A percentile compares a stretch with the other conserved stretches of the same genome.
These are phyloP conservation scores for Spodoptera frugiperda DNA, from an alignment of 1,140 invertebrate species.

Conservation along the genomic window DNA sequence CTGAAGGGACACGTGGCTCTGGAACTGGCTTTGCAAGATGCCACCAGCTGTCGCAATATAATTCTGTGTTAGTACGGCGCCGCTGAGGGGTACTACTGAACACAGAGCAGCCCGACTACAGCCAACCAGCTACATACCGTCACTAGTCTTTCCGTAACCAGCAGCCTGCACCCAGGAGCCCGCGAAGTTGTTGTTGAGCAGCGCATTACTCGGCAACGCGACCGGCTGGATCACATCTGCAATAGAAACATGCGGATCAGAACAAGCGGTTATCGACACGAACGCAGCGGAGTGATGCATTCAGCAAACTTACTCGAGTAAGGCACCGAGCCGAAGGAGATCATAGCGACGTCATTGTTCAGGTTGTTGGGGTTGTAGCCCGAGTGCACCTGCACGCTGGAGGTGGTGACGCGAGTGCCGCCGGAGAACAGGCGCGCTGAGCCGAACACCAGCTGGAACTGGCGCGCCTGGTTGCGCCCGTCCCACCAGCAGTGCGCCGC, in stretches of 20 bases:
- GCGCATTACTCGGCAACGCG: constrained; percentile 38
- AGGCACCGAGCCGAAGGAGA: constrained; percentile 45
- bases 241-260: not conserved
- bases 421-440: constrained; percentile 55
- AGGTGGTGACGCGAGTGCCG: constrained; percentile 51
- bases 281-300: not conserved
- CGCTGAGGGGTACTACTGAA: not conserved
- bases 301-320: constrained; percentile 53
- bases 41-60: constrained; percentile 47
- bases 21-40: constrained; percentile 53
- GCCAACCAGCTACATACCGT: constrained; percentile 37
- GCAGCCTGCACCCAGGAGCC: constrained; percentile 52
- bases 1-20: constrained; percentile 56
- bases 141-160: constrained; percentile 57
- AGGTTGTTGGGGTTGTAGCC: constrained; percentile 48
- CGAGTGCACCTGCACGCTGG: constrained; percentile 50
- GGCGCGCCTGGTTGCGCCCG: constrained; percentile 51
- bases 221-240: constrained; percentile 50
- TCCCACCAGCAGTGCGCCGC: constrained; percentile 59
- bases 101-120: not conserved
- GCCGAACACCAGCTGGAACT: constrained; percentile 51
- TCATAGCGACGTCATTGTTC: constrained; percentile 57
- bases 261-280: not conserved
- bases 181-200: constrained; percentile 47
- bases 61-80: not conserved